Percentiles rank a stretch among this genome's conserved stretches.
These are phyloP conservation scores for Andrena fulva DNA, from an alignment of 2,888 invertebrate genomes.

Conservation along the genomic window DNA sequence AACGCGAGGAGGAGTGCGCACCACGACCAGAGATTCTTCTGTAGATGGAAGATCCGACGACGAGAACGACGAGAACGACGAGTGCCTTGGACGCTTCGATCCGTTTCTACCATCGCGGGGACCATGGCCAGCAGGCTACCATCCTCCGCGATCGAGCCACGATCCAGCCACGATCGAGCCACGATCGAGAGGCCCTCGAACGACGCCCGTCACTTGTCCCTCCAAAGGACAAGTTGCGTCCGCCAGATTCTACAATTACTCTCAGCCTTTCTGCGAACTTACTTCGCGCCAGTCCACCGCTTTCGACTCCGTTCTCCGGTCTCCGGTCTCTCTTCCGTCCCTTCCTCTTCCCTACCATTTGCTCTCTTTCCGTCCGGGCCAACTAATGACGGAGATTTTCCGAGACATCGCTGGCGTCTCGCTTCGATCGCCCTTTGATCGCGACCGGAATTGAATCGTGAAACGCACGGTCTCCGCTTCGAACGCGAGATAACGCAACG, in stretches of 20 bases:
- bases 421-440: constrained; percentile 1
- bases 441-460: background rate
- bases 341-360: background rate
- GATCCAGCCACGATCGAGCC: constrained; percentile 44
- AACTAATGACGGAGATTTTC: constrained; percentile 29
- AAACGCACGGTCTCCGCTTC: constrained; percentile 5
- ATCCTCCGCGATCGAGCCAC: constrained; percentile 48
- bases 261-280: constrained; percentile 79
- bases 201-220: constrained; percentile 75
- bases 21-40: constrained; percentile 46
- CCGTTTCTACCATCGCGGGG: no score
- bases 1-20: constrained; percentile 14
- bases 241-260: constrained; percentile 83
- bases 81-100: constrained; percentile 24
- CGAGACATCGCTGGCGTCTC: background rate
- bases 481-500: constrained; percentile 22
- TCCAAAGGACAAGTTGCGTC: constrained; percentile 79
- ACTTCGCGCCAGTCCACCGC: constrained; percentile 57
- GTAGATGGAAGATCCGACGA: constrained; percentile 64
- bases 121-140: constrained; percentile 31
- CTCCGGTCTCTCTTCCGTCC: background rate
- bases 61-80: constrained; percentile 16
- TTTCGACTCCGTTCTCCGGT: constrained; percentile 7
- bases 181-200: constrained; percentile 28
- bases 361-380: background rate